These are phyloP conservation scores for Buathra laborator DNA, from an alignment of 2,888 invertebrate species.

Conservation along the genomic window DNA sequence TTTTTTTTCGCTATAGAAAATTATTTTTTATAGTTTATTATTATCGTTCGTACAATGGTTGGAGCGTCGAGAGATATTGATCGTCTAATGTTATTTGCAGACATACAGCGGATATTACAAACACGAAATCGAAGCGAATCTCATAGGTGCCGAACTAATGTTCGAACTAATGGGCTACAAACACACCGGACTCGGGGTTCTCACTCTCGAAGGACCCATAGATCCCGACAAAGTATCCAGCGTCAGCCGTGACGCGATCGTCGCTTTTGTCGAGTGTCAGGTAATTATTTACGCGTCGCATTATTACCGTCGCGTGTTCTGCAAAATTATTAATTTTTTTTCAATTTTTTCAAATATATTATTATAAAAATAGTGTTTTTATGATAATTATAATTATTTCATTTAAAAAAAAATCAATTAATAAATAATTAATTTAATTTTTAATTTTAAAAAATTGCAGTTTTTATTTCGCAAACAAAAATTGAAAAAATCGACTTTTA, in stretches of 20 bases:
- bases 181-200: slow-evolving; percentile 86
- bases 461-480: background rate
- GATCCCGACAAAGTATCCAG: slow-evolving; percentile 93
- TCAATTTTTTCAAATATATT: too few species aligned
- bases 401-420: too few species aligned
- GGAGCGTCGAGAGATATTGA: background rate
- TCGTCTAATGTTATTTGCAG: slow-evolving; percentile 85
- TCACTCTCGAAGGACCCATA: slow-evolving; percentile 90
- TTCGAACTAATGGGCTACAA: slow-evolving; percentile 94
- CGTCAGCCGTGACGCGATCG: slow-evolving; percentile 93
- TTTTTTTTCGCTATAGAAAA: too few species aligned
- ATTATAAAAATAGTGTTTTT: too few species aligned
- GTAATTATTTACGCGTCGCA: slow-evolving; percentile 83
- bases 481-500: background rate
- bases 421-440: too few species aligned
- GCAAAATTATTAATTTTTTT: background rate
- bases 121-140: slow-evolving; percentile 93
- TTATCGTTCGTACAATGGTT: background rate
- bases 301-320: too few species aligned
- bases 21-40: background rate
- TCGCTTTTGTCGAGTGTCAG: slow-evolving; percentile 95
- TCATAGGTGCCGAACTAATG: slow-evolving; percentile 91
- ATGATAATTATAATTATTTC: too few species aligned
- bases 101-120: slow-evolving; percentile 95
- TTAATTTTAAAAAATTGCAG: too few species aligned